Evolutionary conservation across 2,888 invertebrate species (phyloP), one percentile per base, ranked within the genome.

Genomic region (Pollenia amentaria): DNA sequence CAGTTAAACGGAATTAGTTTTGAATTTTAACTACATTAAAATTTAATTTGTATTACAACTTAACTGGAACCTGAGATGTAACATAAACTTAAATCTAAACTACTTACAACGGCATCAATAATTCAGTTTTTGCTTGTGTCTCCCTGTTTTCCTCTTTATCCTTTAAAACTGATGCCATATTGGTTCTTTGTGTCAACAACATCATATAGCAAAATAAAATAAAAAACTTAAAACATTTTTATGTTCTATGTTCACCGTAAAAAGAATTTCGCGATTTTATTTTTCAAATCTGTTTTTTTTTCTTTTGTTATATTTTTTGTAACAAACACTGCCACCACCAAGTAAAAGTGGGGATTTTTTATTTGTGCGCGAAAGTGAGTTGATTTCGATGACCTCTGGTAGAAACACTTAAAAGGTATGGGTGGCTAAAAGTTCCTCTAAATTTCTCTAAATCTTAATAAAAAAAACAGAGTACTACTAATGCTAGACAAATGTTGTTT

Each of bases 401-500:
- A 48, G 40, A 60, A 75, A 69, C 0, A 48, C 48, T 7, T 2
- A 18, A n/a, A 42, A 18, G 8, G 21, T 21, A 14, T 42, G 72
- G 65, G 62, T 69, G 60, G 16, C 44, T 38, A 21, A 64, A 67
- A 73, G 16, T 29, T 62, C 51, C 79, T 69, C 29, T 55, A 72
- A 51, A 40, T 44, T 44, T n/a, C 70, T 55, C 38, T 73, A 51
- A 51, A n/a, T 60, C n/a, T 29, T 53, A 18, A 14, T 9, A 9
- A 62, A 62, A 72, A 10, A 76, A 51, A 69, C 42, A 51, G 51
- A 70, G 38, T 75, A 67, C 84, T 75, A 75, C 75, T 82, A 82
- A 75, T 86, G 69, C 85, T 82, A 86, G 85, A 86, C 85, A 83
- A 86, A 82, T 81, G 76, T 85, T 85, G 70, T 77, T 85, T 70